Conservation (phyloP, 2,113 vertebrate species). For the Cryptotis parvus region DNA sequence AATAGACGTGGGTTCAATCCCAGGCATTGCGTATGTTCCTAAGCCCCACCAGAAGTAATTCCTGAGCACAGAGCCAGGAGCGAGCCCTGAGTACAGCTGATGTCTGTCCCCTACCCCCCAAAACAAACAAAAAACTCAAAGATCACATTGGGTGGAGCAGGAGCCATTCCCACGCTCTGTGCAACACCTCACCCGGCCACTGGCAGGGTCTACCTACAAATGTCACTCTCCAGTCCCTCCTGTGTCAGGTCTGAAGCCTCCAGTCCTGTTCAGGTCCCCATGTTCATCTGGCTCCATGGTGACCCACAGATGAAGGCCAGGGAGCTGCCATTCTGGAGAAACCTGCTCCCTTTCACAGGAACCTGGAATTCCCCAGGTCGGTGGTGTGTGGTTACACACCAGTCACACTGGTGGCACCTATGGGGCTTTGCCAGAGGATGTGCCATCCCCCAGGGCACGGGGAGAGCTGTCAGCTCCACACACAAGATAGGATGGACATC, state of each 20-base stretch:
- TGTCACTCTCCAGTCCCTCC: not conserved
- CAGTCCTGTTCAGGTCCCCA: not conserved
- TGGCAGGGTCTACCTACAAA: not conserved
- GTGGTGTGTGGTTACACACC: slow-evolving; percentile 13
- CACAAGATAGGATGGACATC: not conserved
- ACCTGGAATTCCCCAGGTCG: slow-evolving; percentile 40
- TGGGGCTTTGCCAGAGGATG: not conserved
- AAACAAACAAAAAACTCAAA: too few relatives aligned
- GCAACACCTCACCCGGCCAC: too few relatives aligned
- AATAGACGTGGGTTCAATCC: too few relatives aligned
- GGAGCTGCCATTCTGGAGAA: not conserved
- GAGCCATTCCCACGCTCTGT: not conserved
- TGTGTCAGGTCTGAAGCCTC: not conserved
- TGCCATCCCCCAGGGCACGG: not conserved
- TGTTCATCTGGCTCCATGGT: not conserved
- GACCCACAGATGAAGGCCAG: not conserved
- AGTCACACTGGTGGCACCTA: not conserved
- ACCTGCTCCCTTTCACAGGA: not conserved
- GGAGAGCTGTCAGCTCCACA: not conserved
- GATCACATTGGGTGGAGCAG: not conserved
- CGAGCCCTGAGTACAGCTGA: too few relatives aligned
- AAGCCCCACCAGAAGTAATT: too few relatives aligned
- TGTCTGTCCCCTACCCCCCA: too few relatives aligned
- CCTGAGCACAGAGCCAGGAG: too few relatives aligned
- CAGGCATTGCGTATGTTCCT: too few relatives aligned